Conservation (phyloP, 1,140 invertebrate genomes). For the Drosophila guanche region DNA sequence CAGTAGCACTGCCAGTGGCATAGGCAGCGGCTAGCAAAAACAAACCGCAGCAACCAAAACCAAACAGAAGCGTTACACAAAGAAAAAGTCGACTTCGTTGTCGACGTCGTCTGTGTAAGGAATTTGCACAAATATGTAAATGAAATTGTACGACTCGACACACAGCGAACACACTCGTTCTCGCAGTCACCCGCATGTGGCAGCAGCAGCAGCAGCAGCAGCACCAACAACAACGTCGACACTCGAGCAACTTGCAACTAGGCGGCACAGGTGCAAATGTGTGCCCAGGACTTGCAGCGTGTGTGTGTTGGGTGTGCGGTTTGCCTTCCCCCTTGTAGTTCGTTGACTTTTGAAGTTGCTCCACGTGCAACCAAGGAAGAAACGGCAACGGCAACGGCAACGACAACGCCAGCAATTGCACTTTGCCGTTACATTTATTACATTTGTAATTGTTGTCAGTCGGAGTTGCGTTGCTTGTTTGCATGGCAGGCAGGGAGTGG, state of each 20-base stretch:
- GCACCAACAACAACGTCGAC: constrained; percentile 41
- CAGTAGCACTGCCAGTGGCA: neutral
- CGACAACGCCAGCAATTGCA: constrained; percentile 50
- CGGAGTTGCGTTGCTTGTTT: constrained; percentile 39
- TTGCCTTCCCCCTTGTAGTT: constrained; percentile 69
- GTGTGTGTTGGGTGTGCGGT: constrained; percentile 27
- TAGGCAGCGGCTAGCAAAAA: constrained; percentile 60
- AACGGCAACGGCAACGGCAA: neutral
- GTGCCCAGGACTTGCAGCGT: constrained; percentile 23
- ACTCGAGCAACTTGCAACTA: constrained; percentile 65
- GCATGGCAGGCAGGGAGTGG: neutral
- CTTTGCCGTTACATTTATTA: constrained; percentile 77
- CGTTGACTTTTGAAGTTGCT: constrained; percentile 76
- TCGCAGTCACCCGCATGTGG: constrained; percentile 33
- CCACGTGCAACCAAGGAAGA: constrained; percentile 9
- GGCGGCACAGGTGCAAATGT: constrained; percentile 66
- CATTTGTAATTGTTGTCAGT: constrained; percentile 81
- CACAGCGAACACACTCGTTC: constrained; percentile 2
- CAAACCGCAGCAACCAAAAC: constrained; percentile 77
- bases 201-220: constrained; percentile 46
- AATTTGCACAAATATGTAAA: constrained; percentile 77
- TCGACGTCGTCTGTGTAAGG: constrained; percentile 59
- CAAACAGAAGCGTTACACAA: constrained; percentile 77
- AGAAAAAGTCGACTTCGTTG: constrained; percentile 77
- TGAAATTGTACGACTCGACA: constrained; percentile 74